Evolutionary conservation across 2,888 invertebrate genomes (phyloP), one percentile per base, ranked within the genome.

Genomic region (Yponomeuta malinellus): DNA sequence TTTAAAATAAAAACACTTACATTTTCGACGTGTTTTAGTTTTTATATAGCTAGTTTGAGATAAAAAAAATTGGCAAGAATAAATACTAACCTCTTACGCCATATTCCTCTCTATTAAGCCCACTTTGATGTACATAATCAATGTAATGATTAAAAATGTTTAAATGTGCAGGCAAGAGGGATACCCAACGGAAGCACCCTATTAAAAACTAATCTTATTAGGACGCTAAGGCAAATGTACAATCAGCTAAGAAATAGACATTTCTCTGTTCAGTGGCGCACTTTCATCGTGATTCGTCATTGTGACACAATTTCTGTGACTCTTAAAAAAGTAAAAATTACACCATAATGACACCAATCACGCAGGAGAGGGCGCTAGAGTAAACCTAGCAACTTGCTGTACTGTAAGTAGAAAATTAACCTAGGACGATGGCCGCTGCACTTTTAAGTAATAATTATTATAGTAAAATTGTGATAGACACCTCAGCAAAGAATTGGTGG

Each of bases 401-500:
- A 59, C 52, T 15, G 15, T 59, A 59, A 12, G 15, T 59, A 59
- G 52, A 59, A 59, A 15, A 9, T 10, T 59, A 59, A 12, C 12
- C 52, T 59, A 59, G 52, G 52, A 59, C 52, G 52, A 59, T 59
- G 52, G 52, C 43, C 52, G 15, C 52, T 59, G 52, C 15, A 59
- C 52, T 59, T 59, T 12, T 59, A 59, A 15, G 52, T 59, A 59
- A 43, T 43, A 43, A 43, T 59, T 59, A 59, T 59, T 4, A 5
- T 59, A 59, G 15, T 15, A 15, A 15, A 59, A 59, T 59, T 15
- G 15, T 59, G 52, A 59, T 59, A 59, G 52, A 59, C 9, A 12
- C 52, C 12, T n/a, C 65, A 65, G 70, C 65, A 65, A 70, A 70
- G n/a, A 70, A 70, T 37, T 65, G 43, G 43, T 70, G 63, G 63